Percentiles rank a stretch among this genome's conserved stretches.
Evolutionary conservation across 92 coral and sea anemone genomes (phyloP).

Genomic region (Bergia puertoricense): DNA sequence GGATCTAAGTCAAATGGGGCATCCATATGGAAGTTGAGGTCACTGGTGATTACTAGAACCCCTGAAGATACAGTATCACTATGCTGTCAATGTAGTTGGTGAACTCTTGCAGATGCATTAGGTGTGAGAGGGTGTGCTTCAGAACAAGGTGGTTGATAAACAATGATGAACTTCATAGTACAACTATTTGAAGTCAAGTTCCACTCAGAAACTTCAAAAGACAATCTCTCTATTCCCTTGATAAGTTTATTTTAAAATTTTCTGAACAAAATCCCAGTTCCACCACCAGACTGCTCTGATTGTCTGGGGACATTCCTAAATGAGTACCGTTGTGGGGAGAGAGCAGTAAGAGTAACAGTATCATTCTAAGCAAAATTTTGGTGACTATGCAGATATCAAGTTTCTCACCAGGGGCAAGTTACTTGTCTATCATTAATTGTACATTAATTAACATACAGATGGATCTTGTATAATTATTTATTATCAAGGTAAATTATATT

Average conservation of each 20-base stretch:
- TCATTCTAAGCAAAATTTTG: background rate
- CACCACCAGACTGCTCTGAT: slow-evolving; percentile 3
- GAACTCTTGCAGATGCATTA: slow-evolving; percentile 37
- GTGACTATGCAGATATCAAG: background rate
- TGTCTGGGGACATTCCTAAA: background rate
- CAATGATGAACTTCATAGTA: background rate
- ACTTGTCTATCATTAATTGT: too few species aligned
- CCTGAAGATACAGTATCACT: slow-evolving; percentile 33
- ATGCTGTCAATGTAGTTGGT: slow-evolving; percentile 35
- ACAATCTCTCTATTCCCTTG: background rate
- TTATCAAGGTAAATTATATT: too few species aligned
- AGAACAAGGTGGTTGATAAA: background rate
- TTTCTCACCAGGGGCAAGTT: background rate
- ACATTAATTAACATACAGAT: too few species aligned
- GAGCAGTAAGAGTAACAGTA: slow-evolving; percentile 7
- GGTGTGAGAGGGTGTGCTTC: background rate
- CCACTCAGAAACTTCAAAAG: background rate
- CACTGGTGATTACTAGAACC: slow-evolving; percentile 46
- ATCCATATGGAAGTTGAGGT: slow-evolving; percentile 49
- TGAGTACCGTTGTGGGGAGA: slow-evolving; percentile 5
- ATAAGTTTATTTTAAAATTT: background rate
- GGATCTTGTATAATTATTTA: too few species aligned
- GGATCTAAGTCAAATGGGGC: slow-evolving; percentile 35
- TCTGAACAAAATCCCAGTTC: slow-evolving; percentile 1
- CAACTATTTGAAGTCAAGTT: too few species aligned